A percentile compares a stretch with the other conserved stretches of the same genome.
Conservation (phyloP, 1,140 invertebrate species). For the Camponotus pennsylvanicus region DNA sequence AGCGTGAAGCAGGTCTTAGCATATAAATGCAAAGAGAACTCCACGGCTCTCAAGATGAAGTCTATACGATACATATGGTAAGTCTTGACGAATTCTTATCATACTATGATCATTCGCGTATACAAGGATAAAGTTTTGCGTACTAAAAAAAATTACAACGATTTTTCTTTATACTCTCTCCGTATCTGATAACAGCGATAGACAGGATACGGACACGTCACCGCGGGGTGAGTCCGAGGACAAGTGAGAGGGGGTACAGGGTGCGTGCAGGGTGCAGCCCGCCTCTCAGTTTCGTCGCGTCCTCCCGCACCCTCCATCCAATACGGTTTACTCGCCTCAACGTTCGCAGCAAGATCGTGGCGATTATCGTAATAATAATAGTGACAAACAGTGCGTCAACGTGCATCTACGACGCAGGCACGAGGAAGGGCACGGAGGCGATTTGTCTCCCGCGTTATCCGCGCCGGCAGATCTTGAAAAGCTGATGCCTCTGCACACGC, state of each 20-base stretch:
- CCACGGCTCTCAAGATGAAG: constrained; percentile 90
- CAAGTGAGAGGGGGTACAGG: constrained; percentile 84
- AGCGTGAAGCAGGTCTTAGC: constrained; percentile 91
- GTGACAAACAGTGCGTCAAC: constrained; percentile 34
- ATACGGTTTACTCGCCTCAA: constrained; percentile 25
- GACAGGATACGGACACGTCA: constrained; percentile 83
- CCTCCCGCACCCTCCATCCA: constrained; percentile 56
- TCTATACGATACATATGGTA: constrained; percentile 89
- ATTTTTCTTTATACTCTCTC: not conserved
- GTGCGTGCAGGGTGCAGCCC: constrained; percentile 82
- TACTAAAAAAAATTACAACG: not conserved
- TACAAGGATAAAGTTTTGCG: too few species aligned
- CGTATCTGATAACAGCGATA: constrained; percentile 80
- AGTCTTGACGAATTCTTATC: constrained; percentile 65
- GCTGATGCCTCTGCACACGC: constrained; percentile 49
- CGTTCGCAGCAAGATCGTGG: constrained; percentile 34
- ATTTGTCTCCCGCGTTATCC: constrained; percentile 17
- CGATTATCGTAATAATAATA: constrained; percentile 45
- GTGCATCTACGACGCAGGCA: not conserved
- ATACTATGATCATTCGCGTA: not conserved
- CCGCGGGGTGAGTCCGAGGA: constrained; percentile 82
- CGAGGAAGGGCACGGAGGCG: constrained; percentile 12
- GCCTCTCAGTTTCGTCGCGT: constrained; percentile 45
- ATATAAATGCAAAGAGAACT: constrained; percentile 92
- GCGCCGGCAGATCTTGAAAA: constrained; percentile 32